These are phyloP conservation scores for Lepilemur septentrionalis DNA, from an alignment of 2,797 vertebrate genomes.

Conservation along the genomic window DNA sequence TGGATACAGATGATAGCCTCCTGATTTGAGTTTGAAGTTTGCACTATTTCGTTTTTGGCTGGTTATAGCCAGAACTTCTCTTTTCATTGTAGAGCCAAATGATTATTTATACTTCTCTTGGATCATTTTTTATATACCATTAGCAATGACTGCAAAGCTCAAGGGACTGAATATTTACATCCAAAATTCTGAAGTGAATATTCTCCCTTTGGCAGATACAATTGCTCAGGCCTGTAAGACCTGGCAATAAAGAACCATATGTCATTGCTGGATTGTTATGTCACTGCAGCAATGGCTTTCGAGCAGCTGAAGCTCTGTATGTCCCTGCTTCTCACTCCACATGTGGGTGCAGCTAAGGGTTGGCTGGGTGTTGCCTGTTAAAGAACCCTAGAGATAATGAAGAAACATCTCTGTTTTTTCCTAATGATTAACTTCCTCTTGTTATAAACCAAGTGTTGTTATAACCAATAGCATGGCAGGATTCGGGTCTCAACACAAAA, in stretches of 20 bases:
- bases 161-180: slow-evolving; percentile 60
- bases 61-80: slow-evolving; percentile 47
- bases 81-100: slow-evolving; percentile 64
- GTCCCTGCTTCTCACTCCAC: background rate
- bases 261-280: slow-evolving; percentile 48
- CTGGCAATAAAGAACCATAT: slow-evolving; percentile 56
- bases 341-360: background rate
- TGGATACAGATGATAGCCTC: slow-evolving; percentile 57
- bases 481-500: background rate
- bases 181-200: slow-evolving; percentile 63
- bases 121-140: slow-evolving; percentile 69
- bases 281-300: background rate
- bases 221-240: slow-evolving; percentile 49
- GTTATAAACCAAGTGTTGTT: background rate
- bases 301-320: slow-evolving; percentile 33
- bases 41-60: slow-evolving; percentile 66
- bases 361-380: background rate
- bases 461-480: background rate
- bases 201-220: slow-evolving; percentile 55
- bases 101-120: slow-evolving; percentile 69
- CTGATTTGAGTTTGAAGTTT: slow-evolving; percentile 45
- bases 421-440: background rate
- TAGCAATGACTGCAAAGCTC: slow-evolving; percentile 59
- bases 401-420: slow-evolving; percentile 13
- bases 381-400: background rate